Evolutionary conservation across 2,113 vertebrate species (phyloP).

Genomic region (Isichthys henryi): DNA sequence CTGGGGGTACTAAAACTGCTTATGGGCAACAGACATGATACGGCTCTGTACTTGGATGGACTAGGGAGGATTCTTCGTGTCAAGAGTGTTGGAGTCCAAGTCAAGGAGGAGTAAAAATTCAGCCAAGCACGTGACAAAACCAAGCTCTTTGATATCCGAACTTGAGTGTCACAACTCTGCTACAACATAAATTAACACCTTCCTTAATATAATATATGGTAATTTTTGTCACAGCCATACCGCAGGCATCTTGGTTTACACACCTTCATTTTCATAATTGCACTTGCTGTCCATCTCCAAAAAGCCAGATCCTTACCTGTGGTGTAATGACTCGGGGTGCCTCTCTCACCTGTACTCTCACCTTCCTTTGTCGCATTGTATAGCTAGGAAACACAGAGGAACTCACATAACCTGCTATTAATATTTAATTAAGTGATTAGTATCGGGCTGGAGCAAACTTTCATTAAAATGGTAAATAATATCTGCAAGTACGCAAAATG

Average conservation of each 20-base stretch:
- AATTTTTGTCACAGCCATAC: background rate
- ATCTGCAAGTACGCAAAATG: background rate
- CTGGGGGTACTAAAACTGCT: background rate
- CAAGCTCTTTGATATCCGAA: background rate
- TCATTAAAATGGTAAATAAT: background rate
- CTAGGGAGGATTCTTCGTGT: background rate
- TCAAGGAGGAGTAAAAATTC: background rate
- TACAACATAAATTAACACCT: background rate
- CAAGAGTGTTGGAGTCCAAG: background rate
- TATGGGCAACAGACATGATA: background rate
- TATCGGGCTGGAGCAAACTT: background rate
- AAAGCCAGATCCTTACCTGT: background rate
- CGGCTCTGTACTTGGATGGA: background rate
- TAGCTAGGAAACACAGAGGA: background rate
- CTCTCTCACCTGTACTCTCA: background rate
- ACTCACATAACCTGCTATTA: background rate
- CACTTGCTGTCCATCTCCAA: background rate
- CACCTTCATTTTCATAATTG: background rate
- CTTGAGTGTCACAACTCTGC: background rate
- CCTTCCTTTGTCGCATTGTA: background rate
- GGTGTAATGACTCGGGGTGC: background rate
- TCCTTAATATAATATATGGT: background rate
- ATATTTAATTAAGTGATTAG: background rate
- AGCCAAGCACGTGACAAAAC: background rate
- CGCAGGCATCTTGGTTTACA: background rate